Conservation (phyloP, 2,797 vertebrate species). For the Eleutherodactylus coqui region DNA sequence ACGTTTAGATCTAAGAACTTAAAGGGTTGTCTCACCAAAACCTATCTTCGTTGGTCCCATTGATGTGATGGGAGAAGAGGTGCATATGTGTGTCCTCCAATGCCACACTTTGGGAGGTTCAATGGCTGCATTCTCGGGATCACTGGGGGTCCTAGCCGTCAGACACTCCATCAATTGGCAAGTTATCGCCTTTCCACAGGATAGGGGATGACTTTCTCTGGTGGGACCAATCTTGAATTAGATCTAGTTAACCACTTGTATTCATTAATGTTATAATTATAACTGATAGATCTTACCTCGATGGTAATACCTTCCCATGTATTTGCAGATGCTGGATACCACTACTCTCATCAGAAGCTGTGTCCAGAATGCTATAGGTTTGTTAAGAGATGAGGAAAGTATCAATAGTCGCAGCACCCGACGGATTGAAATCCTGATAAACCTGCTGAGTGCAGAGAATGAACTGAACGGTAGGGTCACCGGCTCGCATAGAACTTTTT, state of each 20-base stretch:
- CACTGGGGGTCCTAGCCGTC: too few species aligned
- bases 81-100: too few species aligned
- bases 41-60: too few species aligned
- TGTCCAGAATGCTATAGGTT: slow-evolving; percentile 88
- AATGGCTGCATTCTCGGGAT: too few species aligned
- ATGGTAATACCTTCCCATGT: neutral
- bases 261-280: neutral
- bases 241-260: neutral
- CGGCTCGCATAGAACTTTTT: neutral
- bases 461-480: slow-evolving; percentile 73
- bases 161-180: too few species aligned
- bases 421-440: slow-evolving; percentile 86
- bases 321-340: slow-evolving; percentile 80
- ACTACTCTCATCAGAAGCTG: slow-evolving; percentile 87
- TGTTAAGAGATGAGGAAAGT: slow-evolving; percentile 83
- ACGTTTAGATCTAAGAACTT: too few species aligned
- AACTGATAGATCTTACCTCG: neutral
- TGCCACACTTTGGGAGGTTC: too few species aligned
- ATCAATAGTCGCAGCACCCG: slow-evolving; percentile 76
- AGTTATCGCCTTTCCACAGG: too few species aligned
- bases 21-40: too few species aligned
- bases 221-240: too few species aligned
- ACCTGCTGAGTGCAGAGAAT: slow-evolving; percentile 77
- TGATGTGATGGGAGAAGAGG: too few species aligned
- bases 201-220: too few species aligned